Evolutionary conservation across 1,140 invertebrate genomes (phyloP), one percentile per base, ranked within the genome.

Genomic region (Phortica variegata): DNA sequence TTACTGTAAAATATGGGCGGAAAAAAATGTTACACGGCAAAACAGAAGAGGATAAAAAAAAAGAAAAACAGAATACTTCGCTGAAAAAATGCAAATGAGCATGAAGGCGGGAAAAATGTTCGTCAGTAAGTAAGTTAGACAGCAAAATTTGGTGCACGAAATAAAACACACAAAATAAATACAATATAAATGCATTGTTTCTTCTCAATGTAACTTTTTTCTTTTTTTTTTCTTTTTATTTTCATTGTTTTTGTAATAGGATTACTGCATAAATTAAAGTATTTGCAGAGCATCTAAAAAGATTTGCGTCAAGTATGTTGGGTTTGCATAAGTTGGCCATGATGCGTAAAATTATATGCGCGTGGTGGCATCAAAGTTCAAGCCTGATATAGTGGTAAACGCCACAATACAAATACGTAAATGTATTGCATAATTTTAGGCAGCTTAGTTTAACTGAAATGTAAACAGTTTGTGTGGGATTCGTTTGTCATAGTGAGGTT

Each of bases 221-320:
- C 23, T 20, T 6, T 4, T 12, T 33, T 47, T 16, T 26, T 13
- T 42, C 8, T 31, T 34, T 43, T 49, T 49, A 47, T 53, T 49
- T 49, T 54, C 37, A 17, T 39, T 50, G 57, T 61, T 60, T 58
- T 68, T 68, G 63, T 62, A 66, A 66, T 66, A 68, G 63, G 63
- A 66, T 66, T 66, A 66, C 60, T 62, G 63, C 63, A 62, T 66
- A 60, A 68, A 63, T 66, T 66, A 68, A 66, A 63, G 63, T 60
- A 63, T 66, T 66, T 68, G 54, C 60, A 60, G 54, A 52, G 57
- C 59, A 62, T 66, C 56, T 62, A 66, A 66, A 62, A 62, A 66
- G 61, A 68, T 66, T 66, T 62, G 61, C 56, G 23, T 12, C 13
- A 38, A 12, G 32, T 34, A 15, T 34, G 6, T n/a, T 6, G 6